A percentile compares a stretch with the other conserved stretches of the same genome.
These are phyloP conservation scores for Drosophila pectinifera DNA, from an alignment of 1,140 invertebrate species.

Conservation along the genomic window DNA sequence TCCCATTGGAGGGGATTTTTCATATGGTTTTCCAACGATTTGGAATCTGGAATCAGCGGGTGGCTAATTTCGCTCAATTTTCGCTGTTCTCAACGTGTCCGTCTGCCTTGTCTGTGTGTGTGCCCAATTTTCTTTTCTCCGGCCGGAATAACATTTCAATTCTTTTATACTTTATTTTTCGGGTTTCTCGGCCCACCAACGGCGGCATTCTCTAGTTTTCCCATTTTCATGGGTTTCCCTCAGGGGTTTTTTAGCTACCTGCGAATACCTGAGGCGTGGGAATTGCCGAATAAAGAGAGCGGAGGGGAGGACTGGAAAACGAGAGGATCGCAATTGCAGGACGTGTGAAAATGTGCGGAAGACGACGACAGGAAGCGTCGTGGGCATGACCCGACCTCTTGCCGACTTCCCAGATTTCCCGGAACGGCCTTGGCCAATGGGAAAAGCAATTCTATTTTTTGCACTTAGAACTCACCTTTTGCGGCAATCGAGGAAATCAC, in stretches of 20 bases:
- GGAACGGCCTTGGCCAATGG: slow-evolving; percentile 48
- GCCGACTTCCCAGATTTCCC: slow-evolving; percentile 29
- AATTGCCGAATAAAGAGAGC: slow-evolving; percentile 33
- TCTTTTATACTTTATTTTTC: slow-evolving; percentile 30
- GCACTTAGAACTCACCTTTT: slow-evolving; percentile 28
- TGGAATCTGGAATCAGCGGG: slow-evolving; percentile 54
- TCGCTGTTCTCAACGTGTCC: slow-evolving; percentile 14
- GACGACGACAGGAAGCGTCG: slow-evolving; percentile 61
- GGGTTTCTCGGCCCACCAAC: slow-evolving; percentile 56
- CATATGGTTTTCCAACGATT: slow-evolving; percentile 30
- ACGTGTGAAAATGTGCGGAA: slow-evolving; percentile 74
- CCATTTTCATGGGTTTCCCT: slow-evolving; percentile 27
- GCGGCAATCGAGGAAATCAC: slow-evolving; percentile 11
- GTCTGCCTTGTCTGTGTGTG: slow-evolving; percentile 22
- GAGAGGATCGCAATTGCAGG: slow-evolving; percentile 67
- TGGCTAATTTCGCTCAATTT: slow-evolving; percentile 71
- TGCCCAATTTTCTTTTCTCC: slow-evolving; percentile 44
- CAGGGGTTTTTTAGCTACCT: slow-evolving; percentile 51
- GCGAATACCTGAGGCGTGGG: slow-evolving; percentile 61
- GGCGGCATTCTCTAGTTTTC: slow-evolving; percentile 58
- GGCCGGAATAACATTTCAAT: slow-evolving; percentile 47
- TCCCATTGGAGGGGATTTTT: slow-evolving; percentile 17
- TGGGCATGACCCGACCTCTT: slow-evolving; percentile 28
- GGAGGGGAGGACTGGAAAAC: slow-evolving; percentile 6
- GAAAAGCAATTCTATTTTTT: slow-evolving; percentile 20